These are phyloP conservation scores for Colletes collaris DNA, from an alignment of 2,888 invertebrate genomes.

Conservation along the genomic window DNA sequence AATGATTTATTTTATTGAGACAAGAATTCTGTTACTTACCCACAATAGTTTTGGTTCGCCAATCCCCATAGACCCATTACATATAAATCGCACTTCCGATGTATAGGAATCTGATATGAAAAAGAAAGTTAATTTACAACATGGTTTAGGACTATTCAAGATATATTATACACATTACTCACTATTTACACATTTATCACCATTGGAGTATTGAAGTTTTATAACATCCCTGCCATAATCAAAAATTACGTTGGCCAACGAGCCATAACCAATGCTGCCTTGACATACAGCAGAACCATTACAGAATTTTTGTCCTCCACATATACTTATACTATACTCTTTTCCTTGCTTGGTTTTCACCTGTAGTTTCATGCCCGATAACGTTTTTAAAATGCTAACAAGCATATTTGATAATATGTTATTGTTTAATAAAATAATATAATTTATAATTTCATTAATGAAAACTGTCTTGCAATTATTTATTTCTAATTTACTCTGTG, in stretches of 20 bases:
- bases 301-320: constrained; percentile 68
- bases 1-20: not conserved
- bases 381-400: not conserved
- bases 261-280: constrained; percentile 70
- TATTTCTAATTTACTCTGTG: not conserved
- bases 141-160: constrained; percentile 2
- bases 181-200: constrained; percentile 71
- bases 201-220: constrained; percentile 70
- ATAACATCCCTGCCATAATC: constrained; percentile 72
- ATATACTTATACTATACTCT: constrained; percentile 73
- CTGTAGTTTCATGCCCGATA: constrained; percentile 46
- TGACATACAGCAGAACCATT: constrained; percentile 74
- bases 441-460: constrained; percentile 3
- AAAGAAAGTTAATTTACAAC: constrained; percentile 30
- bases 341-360: constrained; percentile 63
- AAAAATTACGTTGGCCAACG: constrained; percentile 67
- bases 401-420: not conserved
- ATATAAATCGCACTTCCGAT: constrained; percentile 71
- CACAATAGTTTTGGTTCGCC: constrained; percentile 67
- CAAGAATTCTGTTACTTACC: constrained; percentile 68
- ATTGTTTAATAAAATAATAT: not conserved
- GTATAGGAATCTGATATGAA: constrained; percentile 67
- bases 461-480: not conserved
- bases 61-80: constrained; percentile 66
- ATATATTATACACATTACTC: constrained; percentile 45